Percentiles rank a stretch among this genome's conserved stretches.
Conservation (phyloP, 2,797 vertebrate species). For the Menidia menidia region DNA sequence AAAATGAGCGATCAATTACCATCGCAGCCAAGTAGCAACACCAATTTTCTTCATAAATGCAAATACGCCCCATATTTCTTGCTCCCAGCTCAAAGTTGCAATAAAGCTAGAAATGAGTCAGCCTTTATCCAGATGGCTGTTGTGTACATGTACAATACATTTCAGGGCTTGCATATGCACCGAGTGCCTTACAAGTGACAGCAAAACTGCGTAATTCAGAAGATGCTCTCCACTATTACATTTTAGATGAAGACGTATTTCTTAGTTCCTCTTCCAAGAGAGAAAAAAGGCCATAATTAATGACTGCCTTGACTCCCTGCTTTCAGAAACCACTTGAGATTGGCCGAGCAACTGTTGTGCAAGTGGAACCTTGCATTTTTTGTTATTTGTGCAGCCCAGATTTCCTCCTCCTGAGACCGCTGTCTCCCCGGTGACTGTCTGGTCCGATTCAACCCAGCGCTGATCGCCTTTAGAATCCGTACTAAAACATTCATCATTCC, state of each 20-base stretch:
- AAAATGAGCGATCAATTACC: slow-evolving; percentile 21
- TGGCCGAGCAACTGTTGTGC: slow-evolving; percentile 44
- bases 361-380: slow-evolving; percentile 50
- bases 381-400: slow-evolving; percentile 60
- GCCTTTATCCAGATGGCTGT: slow-evolving; percentile 26
- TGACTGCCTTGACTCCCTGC: slow-evolving; percentile 59
- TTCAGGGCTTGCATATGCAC: slow-evolving; percentile 33
- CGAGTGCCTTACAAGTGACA: slow-evolving; percentile 42
- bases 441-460: slow-evolving; percentile 69
- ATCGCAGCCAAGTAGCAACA: not conserved
- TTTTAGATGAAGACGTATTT: slow-evolving; percentile 39
- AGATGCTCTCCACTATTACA: slow-evolving; percentile 31
- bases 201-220: slow-evolving; percentile 39
- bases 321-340: slow-evolving; percentile 63
- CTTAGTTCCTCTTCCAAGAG: slow-evolving; percentile 53
- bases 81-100: not conserved
- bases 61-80: slow-evolving; percentile 4
- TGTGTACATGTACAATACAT: slow-evolving; percentile 19
- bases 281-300: slow-evolving; percentile 68
- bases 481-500: slow-evolving; percentile 73
- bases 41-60: slow-evolving; percentile 2
- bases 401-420: slow-evolving; percentile 65
- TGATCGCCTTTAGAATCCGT: slow-evolving; percentile 69
- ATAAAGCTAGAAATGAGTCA: slow-evolving; percentile 18
- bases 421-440: slow-evolving; percentile 70